Evolutionary conservation across 1,140 invertebrate species (phyloP).

Genomic region (Matsumurasca onukii): DNA sequence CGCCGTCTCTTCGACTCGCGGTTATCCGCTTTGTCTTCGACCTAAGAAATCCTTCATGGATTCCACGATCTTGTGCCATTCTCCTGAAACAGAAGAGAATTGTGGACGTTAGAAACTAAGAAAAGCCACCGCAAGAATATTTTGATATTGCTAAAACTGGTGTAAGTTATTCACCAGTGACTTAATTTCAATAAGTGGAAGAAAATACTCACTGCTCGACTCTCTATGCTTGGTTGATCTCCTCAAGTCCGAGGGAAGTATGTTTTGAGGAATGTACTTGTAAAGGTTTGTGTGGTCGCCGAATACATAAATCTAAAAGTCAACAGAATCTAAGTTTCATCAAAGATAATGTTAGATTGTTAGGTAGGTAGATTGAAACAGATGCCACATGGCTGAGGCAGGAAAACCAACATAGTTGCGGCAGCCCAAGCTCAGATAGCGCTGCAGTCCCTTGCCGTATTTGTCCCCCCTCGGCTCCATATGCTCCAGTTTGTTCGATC

Average conservation of each 20-base stretch:
- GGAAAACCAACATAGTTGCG: too few species aligned
- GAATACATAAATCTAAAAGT: constrained; percentile 22
- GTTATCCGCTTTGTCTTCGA: constrained; percentile 15
- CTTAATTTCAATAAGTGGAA: too few species aligned
- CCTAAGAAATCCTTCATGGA: constrained; percentile 10
- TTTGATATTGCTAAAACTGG: too few species aligned
- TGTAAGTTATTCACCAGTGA: too few species aligned
- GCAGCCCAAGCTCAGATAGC: too few species aligned
- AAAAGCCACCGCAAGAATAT: too few species aligned
- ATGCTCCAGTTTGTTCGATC: too few species aligned
- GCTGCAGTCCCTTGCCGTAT: too few species aligned
- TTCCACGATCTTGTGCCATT: constrained; percentile 10
- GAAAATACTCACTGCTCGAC: constrained; percentile 33
- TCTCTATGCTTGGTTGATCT: constrained; percentile 38
- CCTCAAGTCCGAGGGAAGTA: constrained; percentile 35
- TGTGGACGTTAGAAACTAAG: too few species aligned
- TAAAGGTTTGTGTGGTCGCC: constrained; percentile 33
- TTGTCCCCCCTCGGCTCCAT: too few species aligned
- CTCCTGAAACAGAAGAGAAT: neutral
- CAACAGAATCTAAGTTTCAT: neutral
- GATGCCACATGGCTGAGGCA: too few species aligned
- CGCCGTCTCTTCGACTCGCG: constrained; percentile 2
- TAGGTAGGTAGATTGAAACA: too few species aligned
- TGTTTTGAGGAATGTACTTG: constrained; percentile 31
- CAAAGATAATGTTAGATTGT: neutral